These are phyloP conservation scores for Chydorus sphaericus DNA, from an alignment of 2,888 invertebrate genomes.

Conservation along the genomic window DNA sequence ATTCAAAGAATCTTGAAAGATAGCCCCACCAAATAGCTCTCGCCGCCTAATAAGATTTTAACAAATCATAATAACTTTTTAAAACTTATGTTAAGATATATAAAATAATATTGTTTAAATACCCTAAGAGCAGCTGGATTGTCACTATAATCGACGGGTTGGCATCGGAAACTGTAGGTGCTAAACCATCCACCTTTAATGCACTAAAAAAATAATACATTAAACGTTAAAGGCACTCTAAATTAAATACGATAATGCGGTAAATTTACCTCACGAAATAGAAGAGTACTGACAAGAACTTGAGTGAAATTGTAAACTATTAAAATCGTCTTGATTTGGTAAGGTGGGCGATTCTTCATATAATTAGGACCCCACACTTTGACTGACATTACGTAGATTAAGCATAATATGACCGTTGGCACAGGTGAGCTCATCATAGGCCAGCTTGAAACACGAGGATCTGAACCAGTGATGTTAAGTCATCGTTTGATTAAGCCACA, in stretches of 20 bases:
- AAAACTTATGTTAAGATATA: no score
- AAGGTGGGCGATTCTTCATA: slow-evolving; percentile 75
- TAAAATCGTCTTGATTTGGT: slow-evolving; percentile 54
- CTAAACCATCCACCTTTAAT: slow-evolving; percentile 57
- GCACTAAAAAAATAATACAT: no score
- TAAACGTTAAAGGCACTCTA: no score
- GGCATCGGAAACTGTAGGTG: slow-evolving; percentile 88
- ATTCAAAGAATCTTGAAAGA: slow-evolving; percentile 90
- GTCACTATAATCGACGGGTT: slow-evolving; percentile 90
- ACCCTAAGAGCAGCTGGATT: slow-evolving; percentile 82
- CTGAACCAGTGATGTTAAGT: no score
- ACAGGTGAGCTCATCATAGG: slow-evolving; percentile 85
- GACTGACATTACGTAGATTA: slow-evolving; percentile 76
- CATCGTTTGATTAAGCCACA: no score
- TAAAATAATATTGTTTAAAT: no score
- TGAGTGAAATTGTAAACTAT: slow-evolving; percentile 73
- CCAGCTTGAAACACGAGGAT: slow-evolving; percentile 58
- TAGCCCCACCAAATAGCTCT: slow-evolving; percentile 99
- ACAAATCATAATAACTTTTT: no score
- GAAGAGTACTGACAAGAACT: slow-evolving; percentile 64
- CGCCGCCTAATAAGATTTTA: no score
- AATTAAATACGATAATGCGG: no score
- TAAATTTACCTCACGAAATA: slow-evolving; percentile 71
- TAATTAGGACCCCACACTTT: slow-evolving; percentile 66
- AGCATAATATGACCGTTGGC: slow-evolving; percentile 77